phyloP scores from a whole-genome alignment of 2,113 vertebrate species.

The Chaetops frenatus region DNA sequence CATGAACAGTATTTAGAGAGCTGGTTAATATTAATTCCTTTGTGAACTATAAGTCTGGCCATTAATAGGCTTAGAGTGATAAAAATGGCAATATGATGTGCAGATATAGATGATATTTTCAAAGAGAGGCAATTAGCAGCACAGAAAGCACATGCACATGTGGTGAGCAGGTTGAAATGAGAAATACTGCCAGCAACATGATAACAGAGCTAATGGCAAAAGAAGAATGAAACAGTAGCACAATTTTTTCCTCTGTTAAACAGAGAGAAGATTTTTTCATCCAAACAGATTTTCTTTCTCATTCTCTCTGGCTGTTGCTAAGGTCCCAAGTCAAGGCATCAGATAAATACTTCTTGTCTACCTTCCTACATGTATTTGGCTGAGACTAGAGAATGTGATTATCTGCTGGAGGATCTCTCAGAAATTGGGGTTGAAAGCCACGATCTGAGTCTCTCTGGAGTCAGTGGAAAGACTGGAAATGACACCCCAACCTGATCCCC shows the following conservation, averaged over 20 bases:
- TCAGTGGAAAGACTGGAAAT: background rate
- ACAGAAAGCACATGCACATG: constrained; percentile 68
- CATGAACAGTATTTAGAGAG: constrained; percentile 77
- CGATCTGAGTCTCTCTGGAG: background rate
- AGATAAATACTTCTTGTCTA: background rate
- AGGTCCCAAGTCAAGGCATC: background rate
- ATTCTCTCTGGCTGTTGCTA: background rate
- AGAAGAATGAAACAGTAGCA: constrained; percentile 40
- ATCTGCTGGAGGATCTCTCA: background rate
- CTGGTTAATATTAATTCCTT: constrained; percentile 80
- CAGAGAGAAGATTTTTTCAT: background rate
- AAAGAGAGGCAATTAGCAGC: constrained; percentile 76
- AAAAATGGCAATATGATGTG: constrained; percentile 73
- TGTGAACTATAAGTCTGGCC: constrained; percentile 74
- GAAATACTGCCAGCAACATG: constrained; percentile 51
- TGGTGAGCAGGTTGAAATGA: constrained; percentile 73
- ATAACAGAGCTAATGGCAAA: constrained; percentile 51
- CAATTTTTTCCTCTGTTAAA: constrained; percentile 24
- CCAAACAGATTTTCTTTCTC: background rate
- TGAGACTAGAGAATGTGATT: constrained; percentile 12
- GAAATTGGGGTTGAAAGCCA: background rate
- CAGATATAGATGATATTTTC: constrained; percentile 73
- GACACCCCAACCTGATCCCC: background rate
- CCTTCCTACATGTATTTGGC: background rate
- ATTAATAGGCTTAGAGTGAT: constrained; percentile 81